Conservation (phyloP, 2,888 invertebrate species). For the Meiosimyza platycephala region DNA sequence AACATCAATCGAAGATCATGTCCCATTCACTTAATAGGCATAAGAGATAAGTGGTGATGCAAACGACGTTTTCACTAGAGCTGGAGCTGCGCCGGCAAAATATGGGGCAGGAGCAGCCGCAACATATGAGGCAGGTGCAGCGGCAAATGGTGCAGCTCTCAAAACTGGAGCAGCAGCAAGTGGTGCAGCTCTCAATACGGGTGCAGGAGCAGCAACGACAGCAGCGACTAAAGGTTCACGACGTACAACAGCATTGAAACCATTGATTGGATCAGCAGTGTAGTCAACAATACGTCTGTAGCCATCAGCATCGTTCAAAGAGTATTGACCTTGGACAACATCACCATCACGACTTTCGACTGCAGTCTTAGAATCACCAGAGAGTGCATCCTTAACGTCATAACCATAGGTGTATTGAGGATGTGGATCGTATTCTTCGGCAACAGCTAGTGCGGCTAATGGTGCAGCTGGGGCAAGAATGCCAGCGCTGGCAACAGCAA, state of each 20-base stretch:
- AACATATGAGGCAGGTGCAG: constrained; percentile 51
- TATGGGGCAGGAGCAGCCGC: constrained; percentile 38
- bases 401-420: constrained; percentile 67
- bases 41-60: constrained; percentile 64
- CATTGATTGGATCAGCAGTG: constrained; percentile 65
- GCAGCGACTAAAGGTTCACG: constrained; percentile 63
- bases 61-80: constrained; percentile 60
- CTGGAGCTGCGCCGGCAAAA: constrained; percentile 51
- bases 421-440: constrained; percentile 65
- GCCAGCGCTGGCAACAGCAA: constrained; percentile 60
- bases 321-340: constrained; percentile 67
- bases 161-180: constrained; percentile 47
- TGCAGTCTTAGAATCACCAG: constrained; percentile 67
- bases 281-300: constrained; percentile 66
- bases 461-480: constrained; percentile 59
- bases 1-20: constrained; percentile 41
- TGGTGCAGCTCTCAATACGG: constrained; percentile 43
- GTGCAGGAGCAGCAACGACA: constrained; percentile 53
- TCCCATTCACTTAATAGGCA: constrained; percentile 53
- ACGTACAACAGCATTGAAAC: constrained; percentile 66
- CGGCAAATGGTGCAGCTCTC: constrained; percentile 52
- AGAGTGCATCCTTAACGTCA: constrained; percentile 65
- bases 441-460: constrained; percentile 52
- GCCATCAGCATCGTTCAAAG: constrained; percentile 67
- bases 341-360: constrained; percentile 67